Percentiles rank a stretch among this genome's conserved stretches.
phyloP scores from a whole-genome alignment of 2,888 invertebrate genomes.

The Ormyrus pomaceus region DNA sequence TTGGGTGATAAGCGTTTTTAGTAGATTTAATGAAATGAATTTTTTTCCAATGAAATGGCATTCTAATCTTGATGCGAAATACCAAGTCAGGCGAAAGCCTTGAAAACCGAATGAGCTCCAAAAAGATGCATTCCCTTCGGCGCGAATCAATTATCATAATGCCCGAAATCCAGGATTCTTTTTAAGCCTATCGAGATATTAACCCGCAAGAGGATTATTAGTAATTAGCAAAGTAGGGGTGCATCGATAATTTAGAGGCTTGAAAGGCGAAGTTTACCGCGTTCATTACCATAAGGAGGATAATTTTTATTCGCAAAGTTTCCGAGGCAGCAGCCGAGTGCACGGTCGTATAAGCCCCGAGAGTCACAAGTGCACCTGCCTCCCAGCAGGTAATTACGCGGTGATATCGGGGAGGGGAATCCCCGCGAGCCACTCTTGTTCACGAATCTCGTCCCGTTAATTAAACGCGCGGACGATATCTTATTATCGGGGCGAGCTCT shows the following conservation, averaged over 20 bases:
- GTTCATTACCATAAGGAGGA: conserved; percentile 56
- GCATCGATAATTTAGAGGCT: conserved; percentile 54
- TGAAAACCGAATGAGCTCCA: no score
- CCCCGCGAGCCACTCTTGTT: conserved; percentile 41
- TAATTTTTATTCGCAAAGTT: conserved; percentile 62
- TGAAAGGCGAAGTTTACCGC: conserved; percentile 46
- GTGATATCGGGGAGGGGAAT: conserved; percentile 45
- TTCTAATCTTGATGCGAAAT: no score
- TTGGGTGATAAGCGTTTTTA: no score
- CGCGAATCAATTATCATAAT: no score
- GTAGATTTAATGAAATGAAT: no score
- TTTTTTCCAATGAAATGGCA: no score
- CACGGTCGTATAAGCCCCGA: conserved; percentile 48
- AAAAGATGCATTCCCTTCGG: no score
- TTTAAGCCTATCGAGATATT: conserved; percentile 17
- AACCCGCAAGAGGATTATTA: conserved; percentile 37
- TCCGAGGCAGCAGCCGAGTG: conserved; percentile 27
- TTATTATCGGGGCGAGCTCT: conserved; percentile 38
- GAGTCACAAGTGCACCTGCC: conserved; percentile 55
- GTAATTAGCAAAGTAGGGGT: conserved; percentile 36
- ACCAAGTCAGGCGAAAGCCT: no score
- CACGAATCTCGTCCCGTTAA: conserved; percentile 56
- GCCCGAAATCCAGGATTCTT: no score
- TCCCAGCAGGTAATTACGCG: conserved; percentile 54
- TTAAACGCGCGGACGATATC: conserved; percentile 54